Percentiles rank a stretch among this genome's conserved stretches.
Evolutionary conservation across 2,113 vertebrate species (phyloP).

Genomic region (Scomber colias): DNA sequence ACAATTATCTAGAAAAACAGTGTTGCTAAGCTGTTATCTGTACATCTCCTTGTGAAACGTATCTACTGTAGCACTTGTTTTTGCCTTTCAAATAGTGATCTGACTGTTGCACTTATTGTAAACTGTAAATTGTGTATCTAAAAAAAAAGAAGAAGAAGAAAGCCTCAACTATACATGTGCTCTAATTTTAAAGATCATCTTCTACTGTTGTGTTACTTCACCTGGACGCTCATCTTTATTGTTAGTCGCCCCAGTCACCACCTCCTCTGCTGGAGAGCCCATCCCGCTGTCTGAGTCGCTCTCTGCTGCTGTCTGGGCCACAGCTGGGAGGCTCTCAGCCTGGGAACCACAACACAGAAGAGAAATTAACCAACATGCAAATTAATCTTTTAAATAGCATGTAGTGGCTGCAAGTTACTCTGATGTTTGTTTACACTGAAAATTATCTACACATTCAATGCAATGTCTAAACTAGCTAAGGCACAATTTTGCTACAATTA

Average conservation of each 20-base stretch:
- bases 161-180: neutral
- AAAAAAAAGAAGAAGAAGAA: neutral
- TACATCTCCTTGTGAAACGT: too few species aligned
- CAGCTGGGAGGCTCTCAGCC: slow-evolving; percentile 61
- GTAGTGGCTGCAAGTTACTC: too few species aligned
- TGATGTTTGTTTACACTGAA: too few species aligned
- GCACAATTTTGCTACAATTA: too few species aligned
- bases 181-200: neutral
- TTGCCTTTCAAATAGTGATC: neutral
- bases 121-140: neutral
- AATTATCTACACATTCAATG: too few species aligned
- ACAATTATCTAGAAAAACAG: neutral
- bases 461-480: too few species aligned
- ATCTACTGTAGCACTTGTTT: too few species aligned
- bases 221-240: slow-evolving; percentile 61
- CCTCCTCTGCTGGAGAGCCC: slow-evolving; percentile 69
- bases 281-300: slow-evolving; percentile 91
- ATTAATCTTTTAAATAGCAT: neutral
- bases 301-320: slow-evolving; percentile 51
- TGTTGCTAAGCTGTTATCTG: too few species aligned
- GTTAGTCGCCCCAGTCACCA: slow-evolving; percentile 13
- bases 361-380: slow-evolving; percentile 2
- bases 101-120: neutral
- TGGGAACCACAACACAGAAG: slow-evolving; percentile 27
- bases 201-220: slow-evolving; percentile 39